phyloP scores from a whole-genome alignment of 1,140 invertebrate genomes.

The Limonius californicus region DNA sequence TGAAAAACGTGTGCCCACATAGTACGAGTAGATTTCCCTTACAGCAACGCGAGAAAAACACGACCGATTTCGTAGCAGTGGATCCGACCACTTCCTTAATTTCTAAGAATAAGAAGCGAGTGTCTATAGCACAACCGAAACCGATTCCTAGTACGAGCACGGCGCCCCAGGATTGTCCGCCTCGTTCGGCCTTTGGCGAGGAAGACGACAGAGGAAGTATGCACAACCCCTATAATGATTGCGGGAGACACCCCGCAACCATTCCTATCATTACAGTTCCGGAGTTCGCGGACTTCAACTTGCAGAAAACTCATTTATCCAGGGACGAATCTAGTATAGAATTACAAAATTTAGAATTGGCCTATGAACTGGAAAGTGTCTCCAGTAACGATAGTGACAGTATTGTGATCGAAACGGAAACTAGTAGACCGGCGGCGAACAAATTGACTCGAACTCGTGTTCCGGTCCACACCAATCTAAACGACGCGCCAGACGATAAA shows the following conservation, averaged over 20 bases:
- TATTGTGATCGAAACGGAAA: slow-evolving; percentile 25
- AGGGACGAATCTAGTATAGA: slow-evolving; percentile 46
- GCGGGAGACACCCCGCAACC: background rate
- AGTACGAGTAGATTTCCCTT: slow-evolving; percentile 21
- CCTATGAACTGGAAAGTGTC: slow-evolving; percentile 46
- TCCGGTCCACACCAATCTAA: slow-evolving; percentile 30
- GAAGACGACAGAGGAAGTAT: background rate
- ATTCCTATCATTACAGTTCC: slow-evolving; percentile 35
- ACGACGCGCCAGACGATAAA: slow-evolving; percentile 16
- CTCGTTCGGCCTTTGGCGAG: background rate
- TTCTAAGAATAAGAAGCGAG: slow-evolving; percentile 39
- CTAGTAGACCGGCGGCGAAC: slow-evolving; percentile 14
- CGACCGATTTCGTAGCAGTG: slow-evolving; percentile 29
- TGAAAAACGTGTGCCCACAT: slow-evolving; percentile 43
- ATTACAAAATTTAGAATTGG: slow-evolving; percentile 45
- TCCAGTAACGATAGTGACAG: slow-evolving; percentile 41
- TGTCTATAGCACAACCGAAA: slow-evolving; percentile 40
- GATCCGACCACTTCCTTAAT: slow-evolving; percentile 35
- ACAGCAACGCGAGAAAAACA: slow-evolving; percentile 8
- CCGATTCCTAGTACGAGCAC: slow-evolving; percentile 37
- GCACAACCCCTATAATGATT: background rate
- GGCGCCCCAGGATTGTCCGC: background rate
- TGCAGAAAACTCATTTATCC: slow-evolving; percentile 25
- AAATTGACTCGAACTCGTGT: slow-evolving; percentile 43
- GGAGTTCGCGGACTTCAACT: slow-evolving; percentile 36